phyloP scores from a whole-genome alignment of 2,888 invertebrate genomes.

The Papilio protenor region DNA sequence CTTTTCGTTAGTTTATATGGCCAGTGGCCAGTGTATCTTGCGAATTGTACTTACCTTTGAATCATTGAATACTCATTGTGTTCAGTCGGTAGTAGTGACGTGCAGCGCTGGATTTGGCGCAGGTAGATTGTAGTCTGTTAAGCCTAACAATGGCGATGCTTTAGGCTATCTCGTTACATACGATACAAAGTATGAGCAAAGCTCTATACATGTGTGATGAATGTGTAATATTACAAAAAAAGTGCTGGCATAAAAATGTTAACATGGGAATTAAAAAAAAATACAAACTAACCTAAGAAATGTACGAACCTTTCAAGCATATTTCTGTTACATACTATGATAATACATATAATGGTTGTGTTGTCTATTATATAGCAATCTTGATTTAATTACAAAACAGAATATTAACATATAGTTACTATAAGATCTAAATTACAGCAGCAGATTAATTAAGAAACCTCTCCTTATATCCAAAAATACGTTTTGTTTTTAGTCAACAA shows the following conservation, averaged over 20 bases:
- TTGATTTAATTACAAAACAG: too few relatives aligned
- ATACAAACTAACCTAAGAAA: too few relatives aligned
- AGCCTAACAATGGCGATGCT: constrained; percentile 49
- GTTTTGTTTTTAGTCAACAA: constrained; percentile 48
- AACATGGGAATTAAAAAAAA: too few relatives aligned
- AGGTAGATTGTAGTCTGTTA: constrained; percentile 42
- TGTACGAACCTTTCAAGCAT: too few relatives aligned
- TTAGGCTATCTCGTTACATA: constrained; percentile 46
- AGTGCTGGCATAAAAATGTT: not conserved
- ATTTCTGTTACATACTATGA: too few relatives aligned
- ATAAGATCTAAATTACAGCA: not conserved
- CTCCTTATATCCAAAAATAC: not conserved
- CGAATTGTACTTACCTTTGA: constrained; percentile 49
- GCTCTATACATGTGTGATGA: not conserved
- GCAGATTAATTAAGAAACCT: not conserved
- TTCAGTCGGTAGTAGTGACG: constrained; percentile 50
- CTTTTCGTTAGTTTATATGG: not conserved
- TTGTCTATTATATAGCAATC: too few relatives aligned
- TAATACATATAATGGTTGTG: too few relatives aligned
- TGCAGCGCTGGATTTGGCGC: constrained; percentile 49
- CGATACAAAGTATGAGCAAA: constrained; percentile 1
- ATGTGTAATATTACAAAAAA: not conserved
- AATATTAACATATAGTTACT: not conserved
- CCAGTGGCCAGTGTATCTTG: not conserved
- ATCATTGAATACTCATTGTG: constrained; percentile 56